Evolutionary conservation across 2,113 vertebrate genomes (phyloP), one percentile per base, ranked within the genome.

Genomic region (Danionella cerebrum): DNA sequence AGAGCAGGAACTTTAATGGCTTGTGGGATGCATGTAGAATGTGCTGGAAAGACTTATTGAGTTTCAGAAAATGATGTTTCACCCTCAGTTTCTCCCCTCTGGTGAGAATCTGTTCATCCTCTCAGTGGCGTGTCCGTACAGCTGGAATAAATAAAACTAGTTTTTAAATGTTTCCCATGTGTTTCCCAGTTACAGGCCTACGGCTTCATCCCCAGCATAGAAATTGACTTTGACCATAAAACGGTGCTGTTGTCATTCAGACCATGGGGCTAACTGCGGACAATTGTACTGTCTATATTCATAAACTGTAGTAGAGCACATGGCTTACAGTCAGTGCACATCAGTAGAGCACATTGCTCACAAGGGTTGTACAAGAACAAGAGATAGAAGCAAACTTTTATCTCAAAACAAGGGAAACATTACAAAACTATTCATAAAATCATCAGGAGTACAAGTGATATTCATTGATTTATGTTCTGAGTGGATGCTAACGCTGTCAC

Each of bases 91-190:
- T 62, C 35, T 67, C 50, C 52, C 67, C 18, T 63, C 67, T 18
- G 33, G 31, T 71, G 51, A 50, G 41, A 53, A 54, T 63, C 38
- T 42, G 25, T 63, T 62, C 47, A 66, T 69, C 62, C 62, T 55
- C 5, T 27, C 35, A 35, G 54, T 51, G 67, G 63, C 45, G 36
- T 71, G 62, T 73, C 64, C 67, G 39, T 51, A 58, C 75, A 77
- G 67, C 67, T 77, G 75, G 55, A 14, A 42, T 63, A 68, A 55
- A 67, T 77, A 73, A 70, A 27, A 33, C 67, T 44, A 36, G 60
- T 36, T 36, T 62, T 24, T 57, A 47, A 73, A 77, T 59, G 63
- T 58, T 77, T 72, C 33, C 74, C 65, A 68, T 27, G 54, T 72
- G 70, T 47, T 62, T n/a, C 38, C 9, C 58, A 59, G 51, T 66